Evolutionary conservation across 2,888 invertebrate species (phyloP).

Genomic region (Acleris cristana): DNA sequence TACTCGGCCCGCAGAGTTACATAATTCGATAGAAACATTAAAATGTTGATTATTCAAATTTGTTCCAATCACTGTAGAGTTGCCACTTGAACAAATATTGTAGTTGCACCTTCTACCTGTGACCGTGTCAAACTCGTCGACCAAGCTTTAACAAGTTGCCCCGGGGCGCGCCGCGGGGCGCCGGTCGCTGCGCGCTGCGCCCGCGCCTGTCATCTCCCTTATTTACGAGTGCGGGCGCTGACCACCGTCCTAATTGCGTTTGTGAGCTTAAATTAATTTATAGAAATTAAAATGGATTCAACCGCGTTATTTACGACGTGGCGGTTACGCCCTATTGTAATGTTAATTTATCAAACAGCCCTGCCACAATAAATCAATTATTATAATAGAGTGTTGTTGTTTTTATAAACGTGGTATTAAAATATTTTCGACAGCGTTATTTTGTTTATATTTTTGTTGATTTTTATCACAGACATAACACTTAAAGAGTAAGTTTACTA

Average conservation of each 20-base stretch:
- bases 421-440: too few relatives aligned
- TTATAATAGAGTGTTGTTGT: constrained; percentile 6
- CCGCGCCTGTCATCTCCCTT: constrained; percentile 28
- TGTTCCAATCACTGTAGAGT: too few relatives aligned
- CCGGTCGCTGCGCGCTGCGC: constrained; percentile 6
- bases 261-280: constrained; percentile 36
- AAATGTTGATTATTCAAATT: too few relatives aligned
- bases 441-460: too few relatives aligned
- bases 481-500: too few relatives aligned
- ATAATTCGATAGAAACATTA: too few relatives aligned
- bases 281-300: constrained; percentile 30
- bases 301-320: constrained; percentile 25
- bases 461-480: too few relatives aligned
- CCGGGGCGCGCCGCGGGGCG: constrained; percentile 21
- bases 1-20: too few relatives aligned
- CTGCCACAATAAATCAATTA: constrained; percentile 19
- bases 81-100: too few relatives aligned
- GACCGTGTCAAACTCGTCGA: too few relatives aligned
- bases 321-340: constrained; percentile 17
- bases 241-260: constrained; percentile 24
- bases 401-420: constrained; percentile 6
- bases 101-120: too few relatives aligned
- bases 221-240: constrained; percentile 27
- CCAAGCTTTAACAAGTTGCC: too few relatives aligned
- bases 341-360: constrained; percentile 15